These are phyloP conservation scores for Lutjanus erythropterus DNA, from an alignment of 2,113 vertebrate species.

Conservation along the genomic window DNA sequence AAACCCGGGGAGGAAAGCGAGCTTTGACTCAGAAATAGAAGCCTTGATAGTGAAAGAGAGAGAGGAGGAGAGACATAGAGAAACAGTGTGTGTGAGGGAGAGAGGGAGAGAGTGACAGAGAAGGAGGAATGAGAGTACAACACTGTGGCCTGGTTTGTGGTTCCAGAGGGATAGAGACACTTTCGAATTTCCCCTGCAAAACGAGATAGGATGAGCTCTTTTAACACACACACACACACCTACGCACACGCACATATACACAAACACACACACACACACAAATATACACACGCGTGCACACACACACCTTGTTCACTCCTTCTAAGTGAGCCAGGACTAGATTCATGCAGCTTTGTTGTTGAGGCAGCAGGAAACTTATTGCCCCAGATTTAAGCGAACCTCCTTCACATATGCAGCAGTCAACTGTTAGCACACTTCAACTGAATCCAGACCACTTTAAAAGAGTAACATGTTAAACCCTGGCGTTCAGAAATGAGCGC, in stretches of 20 bases:
- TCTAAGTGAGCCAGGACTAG: conserved; percentile 57
- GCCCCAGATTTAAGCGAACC: conserved; percentile 75
- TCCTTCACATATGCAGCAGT: conserved; percentile 32
- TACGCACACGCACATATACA: conserved; percentile 29
- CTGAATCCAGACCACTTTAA: conserved; percentile 8
- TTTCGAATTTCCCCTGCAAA: conserved; percentile 71
- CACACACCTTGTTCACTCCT: conserved; percentile 46
- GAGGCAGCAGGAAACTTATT: conserved; percentile 78
- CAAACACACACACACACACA: conserved; percentile 25
- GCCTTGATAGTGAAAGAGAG: conserved; percentile 23
- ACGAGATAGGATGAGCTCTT: conserved; percentile 69
- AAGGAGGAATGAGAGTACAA: conserved; percentile 55
- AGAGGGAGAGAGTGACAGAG: conserved; percentile 33
- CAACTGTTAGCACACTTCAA: conserved; percentile 23
- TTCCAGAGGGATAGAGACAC: conserved; percentile 76
- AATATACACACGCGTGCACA: conserved; percentile 24
- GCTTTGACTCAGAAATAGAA: conserved; percentile 70
- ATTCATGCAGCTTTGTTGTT: conserved; percentile 71
- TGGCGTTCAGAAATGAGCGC: no score
- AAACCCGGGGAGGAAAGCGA: conserved; percentile 40
- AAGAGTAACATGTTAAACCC: no score
- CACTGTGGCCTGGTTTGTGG: conserved; percentile 80
- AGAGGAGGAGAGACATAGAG: conserved; percentile 12
- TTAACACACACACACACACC: conserved; percentile 61
- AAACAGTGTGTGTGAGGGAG: conserved; percentile 22